Percentiles rank a stretch among this genome's conserved stretches.
Evolutionary conservation across 2,888 invertebrate species (phyloP).

Genomic region (Bruchidius siliquastri): DNA sequence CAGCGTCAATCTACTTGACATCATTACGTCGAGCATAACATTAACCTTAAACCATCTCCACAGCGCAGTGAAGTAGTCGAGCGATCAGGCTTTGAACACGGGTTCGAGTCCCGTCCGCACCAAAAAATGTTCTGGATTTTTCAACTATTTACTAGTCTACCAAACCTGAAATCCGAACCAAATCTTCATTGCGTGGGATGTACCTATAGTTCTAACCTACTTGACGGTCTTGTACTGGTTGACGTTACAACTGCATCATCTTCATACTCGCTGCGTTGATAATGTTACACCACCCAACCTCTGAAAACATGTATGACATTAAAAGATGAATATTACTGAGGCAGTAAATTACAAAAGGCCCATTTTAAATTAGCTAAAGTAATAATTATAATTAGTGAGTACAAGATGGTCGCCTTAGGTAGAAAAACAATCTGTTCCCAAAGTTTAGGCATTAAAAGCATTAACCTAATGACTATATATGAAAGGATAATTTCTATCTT

Average conservation of each 20-base stretch:
- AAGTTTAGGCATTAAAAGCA: background rate
- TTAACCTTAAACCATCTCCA: too few relatives aligned
- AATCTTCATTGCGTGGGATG: too few relatives aligned
- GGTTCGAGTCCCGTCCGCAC: too few relatives aligned
- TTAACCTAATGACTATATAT: background rate
- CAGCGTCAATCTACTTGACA: too few relatives aligned
- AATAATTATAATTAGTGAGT: background rate
- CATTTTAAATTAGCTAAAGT: background rate
- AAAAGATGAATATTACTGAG: conserved; percentile 22
- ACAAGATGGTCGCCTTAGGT: background rate
- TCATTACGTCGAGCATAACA: too few relatives aligned
- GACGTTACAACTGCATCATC: conserved; percentile 42
- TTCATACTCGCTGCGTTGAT: conserved; percentile 44
- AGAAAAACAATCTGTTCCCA: background rate
- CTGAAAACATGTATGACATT: conserved; percentile 35
- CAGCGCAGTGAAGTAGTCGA: too few relatives aligned
- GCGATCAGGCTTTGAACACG: too few relatives aligned
- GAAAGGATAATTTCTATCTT: background rate
- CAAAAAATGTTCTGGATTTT: too few relatives aligned
- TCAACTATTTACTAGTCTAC: too few relatives aligned
- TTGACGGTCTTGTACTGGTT: conserved; percentile 23
- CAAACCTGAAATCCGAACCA: too few relatives aligned
- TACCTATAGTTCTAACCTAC: too few relatives aligned
- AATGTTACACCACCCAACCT: conserved; percentile 38
- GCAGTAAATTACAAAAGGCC: conserved; percentile 14